A percentile compares a stretch with the other conserved stretches of the same genome.
Conservation (phyloP, 2,888 invertebrate genomes). For the Loripinus fragilis region DNA sequence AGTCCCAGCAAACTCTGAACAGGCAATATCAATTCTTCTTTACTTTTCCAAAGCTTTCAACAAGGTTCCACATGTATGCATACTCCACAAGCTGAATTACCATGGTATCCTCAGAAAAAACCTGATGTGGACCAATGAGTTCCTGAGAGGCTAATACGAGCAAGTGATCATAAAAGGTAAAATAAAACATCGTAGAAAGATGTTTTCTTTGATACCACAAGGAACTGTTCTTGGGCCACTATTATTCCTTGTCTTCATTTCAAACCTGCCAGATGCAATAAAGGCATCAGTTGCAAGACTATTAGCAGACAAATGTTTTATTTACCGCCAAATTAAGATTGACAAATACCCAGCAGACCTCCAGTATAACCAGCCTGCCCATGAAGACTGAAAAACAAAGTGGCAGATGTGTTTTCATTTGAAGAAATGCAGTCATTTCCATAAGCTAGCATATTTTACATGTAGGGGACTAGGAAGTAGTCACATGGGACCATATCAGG, state of each 20-base stretch:
- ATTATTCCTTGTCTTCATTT: background rate
- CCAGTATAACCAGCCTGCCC: background rate
- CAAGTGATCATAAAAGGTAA: background rate
- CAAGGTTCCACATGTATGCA: background rate
- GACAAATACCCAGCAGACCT: slow-evolving; percentile 2
- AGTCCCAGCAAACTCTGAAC: background rate
- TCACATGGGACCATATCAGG: too few relatives aligned
- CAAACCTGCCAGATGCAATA: background rate
- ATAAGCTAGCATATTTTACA: too few relatives aligned
- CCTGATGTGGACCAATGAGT: background rate
- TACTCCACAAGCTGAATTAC: background rate
- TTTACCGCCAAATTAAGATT: background rate
- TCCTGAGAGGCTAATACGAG: background rate
- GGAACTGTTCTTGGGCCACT: background rate
- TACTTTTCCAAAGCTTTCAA: slow-evolving; percentile 3
- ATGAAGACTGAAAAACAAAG: slow-evolving; percentile 3
- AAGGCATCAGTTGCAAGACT: background rate
- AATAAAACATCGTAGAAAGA: background rate
- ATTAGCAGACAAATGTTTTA: background rate
- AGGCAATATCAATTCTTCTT: background rate
- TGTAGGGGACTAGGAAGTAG: too few relatives aligned
- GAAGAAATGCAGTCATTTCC: background rate
- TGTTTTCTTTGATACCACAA: background rate
- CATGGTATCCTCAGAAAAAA: background rate
- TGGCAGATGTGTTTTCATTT: slow-evolving; percentile 3